Base-by-base conservation (phyloP, 2,888 invertebrate species). In the Allacma fusca region DNA sequence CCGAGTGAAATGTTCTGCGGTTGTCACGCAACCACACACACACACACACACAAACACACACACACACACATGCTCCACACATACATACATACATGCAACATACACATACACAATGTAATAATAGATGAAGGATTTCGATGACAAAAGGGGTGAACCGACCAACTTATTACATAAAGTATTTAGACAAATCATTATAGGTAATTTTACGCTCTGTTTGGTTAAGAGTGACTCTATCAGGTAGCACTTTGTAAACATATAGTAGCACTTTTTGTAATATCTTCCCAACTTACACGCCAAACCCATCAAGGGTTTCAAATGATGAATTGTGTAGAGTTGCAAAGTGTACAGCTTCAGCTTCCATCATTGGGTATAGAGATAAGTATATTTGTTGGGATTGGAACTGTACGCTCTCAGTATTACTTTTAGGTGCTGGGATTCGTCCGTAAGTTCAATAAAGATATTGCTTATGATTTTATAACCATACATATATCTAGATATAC, bases 181-280 rank as follows among this genome's bases (percentile, higher is more conserved):
- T 69, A 67, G 69, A 73, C 65, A 67, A 74, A 73, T 78, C 67
- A 78, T 78, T 78, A 78, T 59, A 57, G 57, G 57, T 62, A 69
- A 78, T 78, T 78, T 78, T 74, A 73, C 68, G 74, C 73, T 78
- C 78, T 78, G 74, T 78, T 78, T 78, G 75, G 44, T 70, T 34
- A 73, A 78, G 78, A 78, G 74, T 78, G 57, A 78, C 78, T 78
- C 74, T 64, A 77, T 73, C 34, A 73, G 62, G 34, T 28, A 59
- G 28, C 57, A 23, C 1, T 13, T n/a, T n/a, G 13, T 24, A 62
- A 21, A 62, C 62, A 62, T n/a, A n/a, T n/a, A n/a, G n/a, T n/a
- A n/a, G n/a, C n/a, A n/a, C n/a, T n/a, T n/a, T n/a, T n/a, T n/a
- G n/a, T n/a, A n/a, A n/a, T n/a, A n/a, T n/a, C n/a, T n/a, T n/a